Base-by-base conservation (phyloP, 2,888 invertebrate genomes). In the Acleris cristana region DNA sequence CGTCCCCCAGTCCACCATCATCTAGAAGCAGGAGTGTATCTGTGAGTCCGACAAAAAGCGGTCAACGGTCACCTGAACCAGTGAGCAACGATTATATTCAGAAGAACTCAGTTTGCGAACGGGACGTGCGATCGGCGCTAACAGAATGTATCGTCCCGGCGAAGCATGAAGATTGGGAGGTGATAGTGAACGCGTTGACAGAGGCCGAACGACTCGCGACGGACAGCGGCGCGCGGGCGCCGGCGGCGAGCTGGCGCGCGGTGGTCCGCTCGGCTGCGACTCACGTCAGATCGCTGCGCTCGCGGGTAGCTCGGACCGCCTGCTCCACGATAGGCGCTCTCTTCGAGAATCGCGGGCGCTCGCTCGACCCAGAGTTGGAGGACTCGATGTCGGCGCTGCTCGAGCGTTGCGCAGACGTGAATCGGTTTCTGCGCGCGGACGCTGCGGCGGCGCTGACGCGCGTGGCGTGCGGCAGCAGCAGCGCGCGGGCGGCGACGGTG, bases 371-470 rank as follows among this genome's bases (percentile, higher is more conserved):
- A 90, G 98, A 99, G 87, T 91, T 98, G 63, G 99, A 99, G 79
- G 97, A 97, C 81, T 94, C 98, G 60, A 96, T 96, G 0, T 95
- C 94, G 23, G 96, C 97, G 12, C 89, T 99, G 66, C 93, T 99
- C 40, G 96, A 97, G 74, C 96, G 98, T 70, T 96, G 97, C 59
- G 98, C 98, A 0, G 99, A 99, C 81, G 98, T 98, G 8, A 99
- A 98, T 88, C 96, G 96, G 75, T 99, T 99, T 84, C 94, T 99
- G 60, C 94, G 98, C 23, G 96, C 96, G 45, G 99, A 99, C 86
- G 97, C 98, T 3, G 96, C 96, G 66, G 93, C 94, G 12, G 97
- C 98, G 1, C 87, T 99, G 52, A 96, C 96, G 76, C 94, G 95
- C 16, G 96, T 99, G 95, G 95, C 97, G 67, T 95, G 97, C 66